These are phyloP conservation scores for Limnephilus lunatus DNA, from an alignment of 2,888 invertebrate genomes.

Conservation along the genomic window DNA sequence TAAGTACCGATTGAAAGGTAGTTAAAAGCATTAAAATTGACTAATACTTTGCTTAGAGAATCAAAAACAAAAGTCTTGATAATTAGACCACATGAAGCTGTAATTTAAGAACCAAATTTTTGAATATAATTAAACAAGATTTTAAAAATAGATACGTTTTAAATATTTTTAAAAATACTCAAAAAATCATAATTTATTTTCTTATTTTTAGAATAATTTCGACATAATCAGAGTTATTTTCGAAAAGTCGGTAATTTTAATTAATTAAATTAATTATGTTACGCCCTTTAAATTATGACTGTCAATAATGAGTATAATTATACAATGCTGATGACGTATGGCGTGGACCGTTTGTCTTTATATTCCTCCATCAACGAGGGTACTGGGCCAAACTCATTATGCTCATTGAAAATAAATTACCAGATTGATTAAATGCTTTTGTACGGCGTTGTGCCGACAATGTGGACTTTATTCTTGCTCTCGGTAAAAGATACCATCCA, in stretches of 20 bases:
- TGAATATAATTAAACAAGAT: too few species aligned
- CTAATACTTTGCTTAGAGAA: too few species aligned
- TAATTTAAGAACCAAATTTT: too few species aligned
- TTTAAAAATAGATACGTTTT: too few species aligned
- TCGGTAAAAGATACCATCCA: not conserved
- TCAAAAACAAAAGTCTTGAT: too few species aligned
- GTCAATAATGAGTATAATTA: not conserved
- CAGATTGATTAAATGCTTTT: slow-evolving; percentile 35
- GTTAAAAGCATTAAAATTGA: too few species aligned
- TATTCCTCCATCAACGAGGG: slow-evolving; percentile 28
- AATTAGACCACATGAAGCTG: too few species aligned
- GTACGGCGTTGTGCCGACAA: not conserved
- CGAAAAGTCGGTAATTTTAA: not conserved
- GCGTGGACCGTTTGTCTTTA: slow-evolving; percentile 19
- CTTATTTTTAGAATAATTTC: not conserved
- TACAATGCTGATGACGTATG: slow-evolving; percentile 15
- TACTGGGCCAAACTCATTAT: slow-evolving; percentile 39
- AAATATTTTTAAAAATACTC: too few species aligned
- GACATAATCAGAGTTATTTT: not conserved
- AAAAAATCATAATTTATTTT: too few species aligned
- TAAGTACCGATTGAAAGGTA: too few species aligned
- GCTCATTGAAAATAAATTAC: slow-evolving; percentile 34
- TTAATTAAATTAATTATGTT: not conserved
- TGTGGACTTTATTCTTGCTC: not conserved
- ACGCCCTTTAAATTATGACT: not conserved